These are phyloP conservation scores for Eupithecia pulchellata DNA, from an alignment of 2,888 invertebrate species.

Conservation along the genomic window DNA sequence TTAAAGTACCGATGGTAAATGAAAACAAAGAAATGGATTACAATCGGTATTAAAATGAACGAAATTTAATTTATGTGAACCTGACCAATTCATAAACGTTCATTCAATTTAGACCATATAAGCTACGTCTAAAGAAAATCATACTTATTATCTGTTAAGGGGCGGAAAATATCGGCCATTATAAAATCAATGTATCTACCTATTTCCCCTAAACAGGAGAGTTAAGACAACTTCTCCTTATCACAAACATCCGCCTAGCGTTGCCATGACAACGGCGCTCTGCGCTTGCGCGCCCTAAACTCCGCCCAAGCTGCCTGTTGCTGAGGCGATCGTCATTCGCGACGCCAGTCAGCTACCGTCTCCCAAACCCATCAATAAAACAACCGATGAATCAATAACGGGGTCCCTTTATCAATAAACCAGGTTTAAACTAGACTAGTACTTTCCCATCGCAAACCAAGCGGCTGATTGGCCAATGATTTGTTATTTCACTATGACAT, in stretches of 20 bases:
- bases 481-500: background rate
- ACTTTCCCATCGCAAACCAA: background rate
- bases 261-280: constrained; percentile 74
- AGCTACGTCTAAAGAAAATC: background rate
- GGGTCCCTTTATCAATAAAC: constrained; percentile 19
- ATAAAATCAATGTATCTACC: constrained; percentile 36
- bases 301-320: constrained; percentile 83
- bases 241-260: constrained; percentile 80
- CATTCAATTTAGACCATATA: background rate
- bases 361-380: constrained; percentile 58
- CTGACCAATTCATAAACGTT: background rate
- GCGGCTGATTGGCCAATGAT: background rate
- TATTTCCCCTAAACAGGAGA: constrained; percentile 56
- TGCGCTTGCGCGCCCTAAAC: constrained; percentile 74
- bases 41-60: background rate
- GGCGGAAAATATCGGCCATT: constrained; percentile 3
- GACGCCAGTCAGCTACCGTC: constrained; percentile 74
- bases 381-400: constrained; percentile 36
- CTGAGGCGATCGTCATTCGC: constrained; percentile 49
- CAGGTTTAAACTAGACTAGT: constrained; percentile 8
- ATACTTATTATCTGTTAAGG: background rate
- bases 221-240: constrained; percentile 42
- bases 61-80: too few species aligned
- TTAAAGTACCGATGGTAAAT: background rate
- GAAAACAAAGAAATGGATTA: background rate